phyloP scores from a whole-genome alignment of 2,888 invertebrate species.

The Spialia ferax region DNA sequence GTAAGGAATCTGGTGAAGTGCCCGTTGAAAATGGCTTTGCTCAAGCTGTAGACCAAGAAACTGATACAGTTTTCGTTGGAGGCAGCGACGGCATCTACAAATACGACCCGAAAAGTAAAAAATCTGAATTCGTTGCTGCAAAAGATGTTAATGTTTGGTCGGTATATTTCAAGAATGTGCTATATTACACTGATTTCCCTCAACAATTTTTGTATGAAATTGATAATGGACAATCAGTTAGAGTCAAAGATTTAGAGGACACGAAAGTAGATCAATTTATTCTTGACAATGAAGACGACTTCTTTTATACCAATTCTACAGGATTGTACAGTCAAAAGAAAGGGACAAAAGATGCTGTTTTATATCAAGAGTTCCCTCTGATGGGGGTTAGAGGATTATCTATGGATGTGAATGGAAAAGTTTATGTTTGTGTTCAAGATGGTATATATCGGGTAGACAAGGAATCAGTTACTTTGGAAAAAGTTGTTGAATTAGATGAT shows the following conservation, averaged over 20 bases:
- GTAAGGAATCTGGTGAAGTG: constrained; percentile 62
- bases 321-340: constrained; percentile 67
- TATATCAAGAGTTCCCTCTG: constrained; percentile 50
- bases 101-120: constrained; percentile 60
- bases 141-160: constrained; percentile 64
- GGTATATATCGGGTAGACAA: constrained; percentile 65
- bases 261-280: constrained; percentile 70
- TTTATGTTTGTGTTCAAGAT: constrained; percentile 60
- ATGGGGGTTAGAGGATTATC: constrained; percentile 61
- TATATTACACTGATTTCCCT: constrained; percentile 69
- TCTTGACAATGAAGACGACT: constrained; percentile 62
- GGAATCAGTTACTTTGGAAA: constrained; percentile 51
- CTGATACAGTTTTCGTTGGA: constrained; percentile 67
- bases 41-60: constrained; percentile 65
- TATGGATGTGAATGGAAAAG: constrained; percentile 60
- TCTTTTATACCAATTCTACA: constrained; percentile 67
- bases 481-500: constrained; percentile 59
- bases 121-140: constrained; percentile 57
- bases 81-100: constrained; percentile 70
- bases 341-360: constrained; percentile 60
- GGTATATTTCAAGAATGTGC: constrained; percentile 64
- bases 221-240: constrained; percentile 54
- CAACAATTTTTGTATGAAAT: constrained; percentile 64
- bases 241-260: constrained; percentile 69
- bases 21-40: constrained; percentile 67